These are phyloP conservation scores for Saccopteryx leptura DNA, from an alignment of 2,113 vertebrate genomes.

Conservation along the genomic window DNA sequence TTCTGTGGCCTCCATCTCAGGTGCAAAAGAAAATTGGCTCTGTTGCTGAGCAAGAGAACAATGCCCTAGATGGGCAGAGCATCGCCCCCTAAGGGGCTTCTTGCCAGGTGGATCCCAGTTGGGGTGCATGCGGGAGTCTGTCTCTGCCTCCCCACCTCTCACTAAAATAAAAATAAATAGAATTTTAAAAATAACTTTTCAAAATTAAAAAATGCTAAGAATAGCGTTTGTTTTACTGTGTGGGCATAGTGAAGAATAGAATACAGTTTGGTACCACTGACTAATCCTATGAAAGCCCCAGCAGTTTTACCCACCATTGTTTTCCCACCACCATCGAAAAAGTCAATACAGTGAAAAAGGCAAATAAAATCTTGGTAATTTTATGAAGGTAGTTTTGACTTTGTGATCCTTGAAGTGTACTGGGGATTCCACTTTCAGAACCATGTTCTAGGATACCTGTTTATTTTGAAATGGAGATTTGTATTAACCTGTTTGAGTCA, in stretches of 20 bases:
- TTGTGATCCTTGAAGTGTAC: slow-evolving; percentile 28
- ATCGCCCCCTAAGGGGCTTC: too few species aligned
- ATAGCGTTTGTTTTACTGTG: slow-evolving; percentile 28
- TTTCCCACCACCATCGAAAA: background rate
- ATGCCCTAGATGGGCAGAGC: too few species aligned
- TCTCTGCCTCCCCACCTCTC: too few species aligned
- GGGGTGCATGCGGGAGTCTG: too few species aligned
- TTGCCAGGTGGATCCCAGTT: too few species aligned
- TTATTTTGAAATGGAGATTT: slow-evolving; percentile 34
- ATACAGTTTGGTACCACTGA: background rate
- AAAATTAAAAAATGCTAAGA: slow-evolving; percentile 4
- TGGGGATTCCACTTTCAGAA: slow-evolving; percentile 52
- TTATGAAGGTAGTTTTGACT: slow-evolving; percentile 30
- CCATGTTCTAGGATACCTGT: slow-evolving; percentile 42
- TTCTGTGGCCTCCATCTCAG: too few species aligned
- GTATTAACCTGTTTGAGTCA: background rate
- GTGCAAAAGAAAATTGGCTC: too few species aligned
- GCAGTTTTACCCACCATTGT: background rate
- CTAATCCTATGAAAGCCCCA: background rate
- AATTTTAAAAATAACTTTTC: slow-evolving; percentile 23
- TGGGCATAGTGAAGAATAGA: background rate
- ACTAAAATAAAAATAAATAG: too few species aligned
- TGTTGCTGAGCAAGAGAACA: too few species aligned
- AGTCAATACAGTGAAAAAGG: background rate
- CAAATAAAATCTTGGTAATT: background rate